A percentile compares a stretch with the other conserved stretches of the same genome.
These are phyloP conservation scores for Oryzias woworae DNA, from an alignment of 2,113 vertebrate species.

Conservation along the genomic window DNA sequence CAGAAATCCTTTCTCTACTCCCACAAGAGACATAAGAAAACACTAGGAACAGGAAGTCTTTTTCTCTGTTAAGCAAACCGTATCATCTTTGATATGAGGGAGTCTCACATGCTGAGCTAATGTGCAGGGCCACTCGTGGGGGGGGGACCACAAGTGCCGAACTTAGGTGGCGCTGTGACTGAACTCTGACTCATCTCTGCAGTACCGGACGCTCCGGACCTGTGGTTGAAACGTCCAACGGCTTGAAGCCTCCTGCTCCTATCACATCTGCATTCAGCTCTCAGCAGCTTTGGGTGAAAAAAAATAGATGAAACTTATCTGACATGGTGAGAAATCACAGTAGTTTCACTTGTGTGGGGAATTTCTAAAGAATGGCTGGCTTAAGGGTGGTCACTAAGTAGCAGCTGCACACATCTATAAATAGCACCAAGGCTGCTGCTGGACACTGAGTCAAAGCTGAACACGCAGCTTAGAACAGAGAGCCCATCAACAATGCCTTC, in stretches of 20 bases:
- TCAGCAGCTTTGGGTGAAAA: constrained; percentile 29
- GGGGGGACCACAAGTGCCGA: constrained; percentile 47
- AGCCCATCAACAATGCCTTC: constrained; percentile 53
- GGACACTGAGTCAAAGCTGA: constrained; percentile 54
- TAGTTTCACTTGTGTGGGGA: constrained; percentile 68
- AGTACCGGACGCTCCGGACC: constrained; percentile 37
- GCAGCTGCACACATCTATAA: constrained; percentile 74
- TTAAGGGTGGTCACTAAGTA: constrained; percentile 62
- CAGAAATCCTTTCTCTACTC: constrained; percentile 10
- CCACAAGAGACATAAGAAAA: constrained; percentile 14
- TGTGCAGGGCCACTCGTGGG: constrained; percentile 25
- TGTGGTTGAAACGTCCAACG: constrained; percentile 37
- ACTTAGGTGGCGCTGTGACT: constrained; percentile 52
- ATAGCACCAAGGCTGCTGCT: constrained; percentile 63
- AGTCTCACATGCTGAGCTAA: constrained; percentile 26
- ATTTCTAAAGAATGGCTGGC: constrained; percentile 64
- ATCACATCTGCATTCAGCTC: constrained; percentile 37
- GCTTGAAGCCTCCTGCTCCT: constrained; percentile 26
- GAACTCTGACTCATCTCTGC: constrained; percentile 56
- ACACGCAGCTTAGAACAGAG: constrained; percentile 64
- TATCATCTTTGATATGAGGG: constrained; percentile 22
- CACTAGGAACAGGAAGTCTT: constrained; percentile 33
- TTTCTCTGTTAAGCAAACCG: constrained; percentile 24
- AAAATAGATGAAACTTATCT: constrained; percentile 11
- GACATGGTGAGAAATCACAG: constrained; percentile 58